phyloP scores from a whole-genome alignment of 2,113 vertebrate genomes.

The Dromiciops gliroides region DNA sequence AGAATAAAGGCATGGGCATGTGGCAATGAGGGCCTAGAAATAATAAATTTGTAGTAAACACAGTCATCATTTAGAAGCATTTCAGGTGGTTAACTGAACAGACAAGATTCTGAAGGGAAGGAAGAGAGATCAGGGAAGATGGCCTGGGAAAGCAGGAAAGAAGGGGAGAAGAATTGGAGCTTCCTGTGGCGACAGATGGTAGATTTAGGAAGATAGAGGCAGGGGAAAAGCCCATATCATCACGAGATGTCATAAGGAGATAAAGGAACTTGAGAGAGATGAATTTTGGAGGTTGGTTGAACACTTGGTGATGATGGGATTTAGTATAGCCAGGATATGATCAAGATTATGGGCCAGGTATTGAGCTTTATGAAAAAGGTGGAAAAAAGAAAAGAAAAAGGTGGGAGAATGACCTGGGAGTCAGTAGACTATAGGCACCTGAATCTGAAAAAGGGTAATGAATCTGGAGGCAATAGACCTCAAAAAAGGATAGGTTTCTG shows the following conservation, averaged over 20 bases:
- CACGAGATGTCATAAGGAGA: background rate
- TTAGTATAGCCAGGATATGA: background rate
- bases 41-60: background rate
- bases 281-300: background rate
- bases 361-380: background rate
- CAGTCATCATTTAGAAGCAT: background rate
- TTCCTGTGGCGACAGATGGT: background rate
- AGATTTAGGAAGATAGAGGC: background rate
- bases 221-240: background rate
- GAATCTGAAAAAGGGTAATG: background rate
- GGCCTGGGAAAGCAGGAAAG: background rate
- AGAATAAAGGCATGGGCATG: background rate
- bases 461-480: background rate
- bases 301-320: background rate
- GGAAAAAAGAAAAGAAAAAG: background rate
- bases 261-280: background rate
- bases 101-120: background rate
- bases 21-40: background rate
- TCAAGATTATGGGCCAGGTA: background rate
- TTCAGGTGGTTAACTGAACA: background rate
- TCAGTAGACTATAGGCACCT: background rate
- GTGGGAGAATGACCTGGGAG: background rate
- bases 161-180: background rate
- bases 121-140: background rate
- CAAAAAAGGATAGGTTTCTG: background rate